phyloP scores from a whole-genome alignment of 37 sponge, comb jelly and placozoan species.

The Haliclona indistincta region DNA sequence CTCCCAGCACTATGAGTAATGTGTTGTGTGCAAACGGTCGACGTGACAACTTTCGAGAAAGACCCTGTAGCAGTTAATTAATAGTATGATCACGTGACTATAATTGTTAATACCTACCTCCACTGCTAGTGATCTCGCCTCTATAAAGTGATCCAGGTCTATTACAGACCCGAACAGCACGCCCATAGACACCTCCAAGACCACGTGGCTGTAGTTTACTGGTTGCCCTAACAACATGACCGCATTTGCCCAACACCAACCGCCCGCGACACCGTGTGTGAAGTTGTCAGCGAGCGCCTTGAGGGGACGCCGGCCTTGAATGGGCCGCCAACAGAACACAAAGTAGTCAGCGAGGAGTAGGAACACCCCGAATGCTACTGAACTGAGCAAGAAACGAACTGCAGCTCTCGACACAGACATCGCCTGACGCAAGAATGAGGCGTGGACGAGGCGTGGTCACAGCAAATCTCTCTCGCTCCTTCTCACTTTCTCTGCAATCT shows the following conservation, averaged over 20 bases:
- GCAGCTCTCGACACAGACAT: too few relatives aligned
- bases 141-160: slow-evolving; percentile 66
- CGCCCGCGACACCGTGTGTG: slow-evolving; percentile 45
- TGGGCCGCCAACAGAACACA: slow-evolving; percentile 16
- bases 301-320: slow-evolving; percentile 3
- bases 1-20: slow-evolving; percentile 33
- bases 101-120: slow-evolving; percentile 26
- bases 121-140: slow-evolving; percentile 46
- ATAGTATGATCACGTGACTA: background rate
- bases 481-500: too few relatives aligned
- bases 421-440: too few relatives aligned
- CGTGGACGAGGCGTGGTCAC: too few relatives aligned
- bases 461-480: too few relatives aligned
- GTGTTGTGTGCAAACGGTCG: slow-evolving; percentile 61
- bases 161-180: slow-evolving; percentile 28
- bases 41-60: slow-evolving; percentile 17
- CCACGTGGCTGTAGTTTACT: background rate
- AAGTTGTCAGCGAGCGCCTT: slow-evolving; percentile 52
- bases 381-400: slow-evolving; percentile 5
- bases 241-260: slow-evolving; percentile 53
- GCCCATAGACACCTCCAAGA: slow-evolving; percentile 11
- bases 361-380: slow-evolving; percentile 12
- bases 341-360: slow-evolving; percentile 19
- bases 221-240: slow-evolving; percentile 3
- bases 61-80: too few relatives aligned